phyloP scores from a whole-genome alignment of 2,113 vertebrate species.

The Calypte anna region DNA sequence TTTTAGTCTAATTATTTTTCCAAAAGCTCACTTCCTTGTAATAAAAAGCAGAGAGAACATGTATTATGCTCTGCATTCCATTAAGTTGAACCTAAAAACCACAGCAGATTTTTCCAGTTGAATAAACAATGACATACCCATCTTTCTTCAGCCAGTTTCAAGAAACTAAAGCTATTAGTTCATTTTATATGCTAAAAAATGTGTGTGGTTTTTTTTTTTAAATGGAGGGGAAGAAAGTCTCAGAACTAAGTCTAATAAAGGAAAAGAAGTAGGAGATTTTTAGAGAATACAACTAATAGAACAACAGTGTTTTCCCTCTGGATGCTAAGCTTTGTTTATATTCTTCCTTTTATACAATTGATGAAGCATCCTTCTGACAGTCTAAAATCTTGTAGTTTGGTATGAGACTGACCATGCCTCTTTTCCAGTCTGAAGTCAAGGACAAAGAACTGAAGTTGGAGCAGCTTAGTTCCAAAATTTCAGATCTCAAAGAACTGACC shows the following conservation, averaged over 20 bases:
- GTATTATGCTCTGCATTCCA: not conserved
- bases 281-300: not conserved
- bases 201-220: not conserved
- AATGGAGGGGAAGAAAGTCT: not conserved
- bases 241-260: not conserved
- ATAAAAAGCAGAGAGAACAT: not conserved
- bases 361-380: not conserved
- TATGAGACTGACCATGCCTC: not conserved
- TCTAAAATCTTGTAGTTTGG: not conserved
- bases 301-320: not conserved
- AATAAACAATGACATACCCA: not conserved
- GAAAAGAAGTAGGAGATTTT: not conserved
- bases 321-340: not conserved
- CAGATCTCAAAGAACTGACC: slow-evolving; percentile 84
- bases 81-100: not conserved
- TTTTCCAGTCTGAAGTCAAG: slow-evolving; percentile 85
- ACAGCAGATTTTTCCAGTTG: not conserved
- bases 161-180: not conserved
- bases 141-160: not conserved
- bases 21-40: not conserved
- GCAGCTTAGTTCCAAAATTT: slow-evolving; percentile 84
- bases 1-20: slow-evolving; percentile 45
- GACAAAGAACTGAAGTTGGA: slow-evolving; percentile 84
- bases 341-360: not conserved
- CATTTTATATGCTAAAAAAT: not conserved